phyloP scores from a whole-genome alignment of 2,797 vertebrate species.

The Cetoscarus ocellatus region DNA sequence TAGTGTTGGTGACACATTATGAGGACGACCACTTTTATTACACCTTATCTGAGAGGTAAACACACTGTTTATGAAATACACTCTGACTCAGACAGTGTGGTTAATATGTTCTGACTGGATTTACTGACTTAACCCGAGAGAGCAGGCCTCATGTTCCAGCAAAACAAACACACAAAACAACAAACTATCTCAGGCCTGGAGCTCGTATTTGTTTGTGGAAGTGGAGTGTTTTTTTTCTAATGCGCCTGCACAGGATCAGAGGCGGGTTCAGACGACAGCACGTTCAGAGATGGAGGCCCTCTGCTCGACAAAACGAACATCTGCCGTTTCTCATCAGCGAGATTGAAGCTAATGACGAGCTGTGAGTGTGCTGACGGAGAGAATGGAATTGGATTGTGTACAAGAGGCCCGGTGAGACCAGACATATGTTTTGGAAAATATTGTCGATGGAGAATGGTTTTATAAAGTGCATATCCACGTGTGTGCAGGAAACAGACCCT shows the following conservation, averaged over 20 bases:
- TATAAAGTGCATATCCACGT: slow-evolving; percentile 21
- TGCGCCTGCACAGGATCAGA: slow-evolving; percentile 52
- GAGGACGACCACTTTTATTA: slow-evolving; percentile 38
- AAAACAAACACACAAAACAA: not conserved
- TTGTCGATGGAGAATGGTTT: slow-evolving; percentile 48
- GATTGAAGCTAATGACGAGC: slow-evolving; percentile 84
- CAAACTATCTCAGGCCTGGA: slow-evolving; percentile 1
- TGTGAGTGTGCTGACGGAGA: slow-evolving; percentile 78
- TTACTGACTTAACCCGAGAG: slow-evolving; percentile 22
- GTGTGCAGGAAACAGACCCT: slow-evolving; percentile 28
- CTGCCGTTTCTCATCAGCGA: slow-evolving; percentile 84
- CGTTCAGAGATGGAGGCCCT: slow-evolving; percentile 65
- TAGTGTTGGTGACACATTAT: slow-evolving; percentile 43
- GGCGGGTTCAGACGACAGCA: slow-evolving; percentile 59
- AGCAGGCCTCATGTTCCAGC: not conserved
- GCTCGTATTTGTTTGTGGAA: slow-evolving; percentile 52
- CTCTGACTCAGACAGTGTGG: not conserved
- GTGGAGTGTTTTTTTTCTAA: slow-evolving; percentile 38
- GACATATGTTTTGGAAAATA: slow-evolving; percentile 79
- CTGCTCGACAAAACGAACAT: slow-evolving; percentile 80
- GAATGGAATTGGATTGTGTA: slow-evolving; percentile 81
- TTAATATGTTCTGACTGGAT: slow-evolving; percentile 19
- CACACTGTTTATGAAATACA: slow-evolving; percentile 21
- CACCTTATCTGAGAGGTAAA: slow-evolving; percentile 32
- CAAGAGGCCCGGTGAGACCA: slow-evolving; percentile 78